Base-by-base conservation (phyloP, 2,113 vertebrate genomes). In the Lamprologus lemairii region DNA sequence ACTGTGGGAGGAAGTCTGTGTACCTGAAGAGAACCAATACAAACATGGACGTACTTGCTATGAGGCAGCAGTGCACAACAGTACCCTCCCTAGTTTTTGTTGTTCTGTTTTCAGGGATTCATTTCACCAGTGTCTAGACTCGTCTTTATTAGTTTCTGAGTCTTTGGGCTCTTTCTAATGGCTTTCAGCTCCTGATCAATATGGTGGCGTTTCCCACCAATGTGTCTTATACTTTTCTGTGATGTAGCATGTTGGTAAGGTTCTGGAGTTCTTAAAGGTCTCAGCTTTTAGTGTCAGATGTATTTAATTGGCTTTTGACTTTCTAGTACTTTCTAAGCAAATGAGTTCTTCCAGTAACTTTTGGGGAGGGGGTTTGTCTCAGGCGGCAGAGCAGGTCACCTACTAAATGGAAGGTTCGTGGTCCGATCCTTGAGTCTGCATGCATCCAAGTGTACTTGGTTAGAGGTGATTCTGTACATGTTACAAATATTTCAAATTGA, bases 61-160 rank as follows among this genome's bases (percentile, higher is more conserved):
- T 58, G 55, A 58, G 55, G 7, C 26, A 58, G 14, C 55, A 58
- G 26, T 16, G 7, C 55, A 58, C 26, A 58, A 58, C 8, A 4
- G 13, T 28, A 28, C 1, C 23, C 55, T 9, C 0, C 1, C 55
- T 58, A 28, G 55, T 58, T 58, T 58, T 28, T 0, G 7, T 28
- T 28, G 26, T 58, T 9, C 55, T 58, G 14, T 58, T 58, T 58
- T 31, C 26, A 58, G 14, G 55, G 55, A 58, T 58, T 58, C 2
- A 31, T 31, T 58, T 58, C 55, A 58, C 26, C 26, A 58, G 26
- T 58, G 13, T 26, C 5, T 58, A 28, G 13, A 58, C 5, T 58
- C 7, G 1, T 5, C 55, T 58, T 58, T 31, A 60, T 60, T 60
- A 0, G 2, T 31, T 60, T 57, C 12, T 9, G 57, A 60, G 26